Conservation (phyloP, 2,113 vertebrate species). For the Callipepla squamata region DNA sequence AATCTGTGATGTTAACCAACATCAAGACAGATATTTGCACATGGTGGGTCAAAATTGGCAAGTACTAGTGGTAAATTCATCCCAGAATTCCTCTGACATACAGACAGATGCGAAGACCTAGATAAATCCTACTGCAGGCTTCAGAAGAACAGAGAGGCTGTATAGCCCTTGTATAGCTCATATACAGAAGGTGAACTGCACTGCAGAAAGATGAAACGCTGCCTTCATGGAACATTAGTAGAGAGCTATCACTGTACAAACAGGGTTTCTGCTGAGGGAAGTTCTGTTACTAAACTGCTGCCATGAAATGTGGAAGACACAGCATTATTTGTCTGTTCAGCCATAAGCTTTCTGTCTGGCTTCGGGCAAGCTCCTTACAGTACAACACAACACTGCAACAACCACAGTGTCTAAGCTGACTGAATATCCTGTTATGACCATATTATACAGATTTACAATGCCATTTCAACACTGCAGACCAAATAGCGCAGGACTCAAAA, state of each 20-base stretch:
- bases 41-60: background rate
- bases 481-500: background rate
- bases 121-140: background rate
- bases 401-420: background rate
- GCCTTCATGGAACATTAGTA: background rate
- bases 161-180: background rate
- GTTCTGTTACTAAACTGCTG: background rate
- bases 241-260: background rate
- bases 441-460: background rate
- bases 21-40: background rate
- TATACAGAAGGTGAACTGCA: background rate
- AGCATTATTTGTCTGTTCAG: background rate
- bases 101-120: background rate
- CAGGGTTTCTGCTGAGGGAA: background rate
- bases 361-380: background rate
- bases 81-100: background rate
- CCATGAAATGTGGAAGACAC: background rate
- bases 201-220: background rate
- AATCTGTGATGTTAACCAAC: background rate
- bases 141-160: background rate
- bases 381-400: background rate
- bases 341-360: background rate
- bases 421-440: background rate
- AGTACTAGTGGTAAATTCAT: background rate
- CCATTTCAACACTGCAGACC: background rate